A percentile compares a stretch with the other conserved stretches of the same genome.
Evolutionary conservation across 2,797 vertebrate species (phyloP).

Genomic region (Takifugu rubripes): DNA sequence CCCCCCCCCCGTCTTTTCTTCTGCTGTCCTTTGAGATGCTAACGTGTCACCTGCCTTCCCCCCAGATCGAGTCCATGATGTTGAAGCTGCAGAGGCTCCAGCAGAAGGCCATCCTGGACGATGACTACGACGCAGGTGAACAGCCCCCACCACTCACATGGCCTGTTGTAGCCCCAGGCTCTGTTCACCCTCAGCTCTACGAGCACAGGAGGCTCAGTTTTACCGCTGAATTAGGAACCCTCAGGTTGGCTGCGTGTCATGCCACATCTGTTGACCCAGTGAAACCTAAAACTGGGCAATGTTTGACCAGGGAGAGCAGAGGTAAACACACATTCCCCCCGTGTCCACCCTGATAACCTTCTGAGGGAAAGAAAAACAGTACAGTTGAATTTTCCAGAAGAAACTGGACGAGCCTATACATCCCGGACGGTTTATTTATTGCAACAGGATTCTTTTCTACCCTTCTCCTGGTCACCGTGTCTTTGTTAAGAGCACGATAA

Average conservation of each 20-base stretch:
- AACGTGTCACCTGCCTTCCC: constrained; percentile 25
- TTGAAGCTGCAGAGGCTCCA: constrained; percentile 84
- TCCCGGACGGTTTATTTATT: constrained; percentile 23
- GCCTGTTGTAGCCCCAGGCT: no score
- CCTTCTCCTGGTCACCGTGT: constrained; percentile 26
- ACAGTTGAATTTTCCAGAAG: neutral
- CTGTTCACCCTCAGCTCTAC: no score
- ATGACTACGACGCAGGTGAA: constrained; percentile 88
- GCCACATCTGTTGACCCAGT: constrained; percentile 5
- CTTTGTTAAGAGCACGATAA: no score
- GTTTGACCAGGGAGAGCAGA: neutral
- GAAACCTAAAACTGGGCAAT: constrained; percentile 3
- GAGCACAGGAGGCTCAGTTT: no score
- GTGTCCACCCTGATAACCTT: neutral
- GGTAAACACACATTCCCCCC: neutral
- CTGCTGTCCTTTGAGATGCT: constrained; percentile 13
- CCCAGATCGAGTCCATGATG: constrained; percentile 84
- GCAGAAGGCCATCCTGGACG: constrained; percentile 83
- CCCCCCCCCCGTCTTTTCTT: constrained; percentile 6
- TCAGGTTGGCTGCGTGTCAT: no score
- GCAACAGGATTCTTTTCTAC: constrained; percentile 23
- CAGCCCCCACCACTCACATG: neutral
- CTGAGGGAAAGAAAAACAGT: neutral
- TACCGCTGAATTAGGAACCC: no score
- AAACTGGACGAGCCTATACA: neutral